Evolutionary conservation across 1,140 invertebrate species (phyloP).

Genomic region (Whitmania pigra): DNA sequence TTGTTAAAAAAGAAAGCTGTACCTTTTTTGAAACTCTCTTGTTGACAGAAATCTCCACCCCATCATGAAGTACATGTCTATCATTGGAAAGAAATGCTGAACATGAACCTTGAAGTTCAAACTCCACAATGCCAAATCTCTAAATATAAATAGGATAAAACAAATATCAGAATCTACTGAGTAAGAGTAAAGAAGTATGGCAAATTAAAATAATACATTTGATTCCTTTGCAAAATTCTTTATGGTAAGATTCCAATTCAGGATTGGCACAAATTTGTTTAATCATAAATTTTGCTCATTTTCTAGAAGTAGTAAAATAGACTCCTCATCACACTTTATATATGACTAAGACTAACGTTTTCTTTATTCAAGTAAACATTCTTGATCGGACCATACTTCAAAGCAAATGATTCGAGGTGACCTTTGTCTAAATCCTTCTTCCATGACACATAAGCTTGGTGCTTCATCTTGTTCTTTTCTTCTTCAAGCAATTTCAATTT

Average conservation of each 20-base stretch:
- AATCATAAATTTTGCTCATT: background rate
- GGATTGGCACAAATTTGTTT: background rate
- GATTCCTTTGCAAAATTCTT: background rate
- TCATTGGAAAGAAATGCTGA: conserved; percentile 5
- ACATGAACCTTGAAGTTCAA: background rate
- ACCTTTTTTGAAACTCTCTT: background rate
- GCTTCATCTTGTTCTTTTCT: background rate
- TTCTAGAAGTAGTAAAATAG: background rate
- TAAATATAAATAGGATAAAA: background rate
- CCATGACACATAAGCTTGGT: background rate
- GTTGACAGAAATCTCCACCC: background rate
- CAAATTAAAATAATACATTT: background rate
- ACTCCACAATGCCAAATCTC: conserved; percentile 10
- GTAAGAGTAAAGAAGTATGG: background rate
- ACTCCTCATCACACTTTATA: background rate
- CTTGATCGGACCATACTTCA: background rate
- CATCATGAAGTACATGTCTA: background rate
- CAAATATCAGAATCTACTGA: background rate
- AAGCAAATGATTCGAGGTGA: background rate
- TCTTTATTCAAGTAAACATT: background rate
- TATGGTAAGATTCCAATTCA: background rate
- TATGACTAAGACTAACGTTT: background rate
- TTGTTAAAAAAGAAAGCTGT: too few species aligned
- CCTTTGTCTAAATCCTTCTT: background rate
- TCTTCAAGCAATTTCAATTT: background rate